Evolutionary conservation across 2,797 vertebrate species (phyloP).

Genomic region (Sebastes nivosus): DNA sequence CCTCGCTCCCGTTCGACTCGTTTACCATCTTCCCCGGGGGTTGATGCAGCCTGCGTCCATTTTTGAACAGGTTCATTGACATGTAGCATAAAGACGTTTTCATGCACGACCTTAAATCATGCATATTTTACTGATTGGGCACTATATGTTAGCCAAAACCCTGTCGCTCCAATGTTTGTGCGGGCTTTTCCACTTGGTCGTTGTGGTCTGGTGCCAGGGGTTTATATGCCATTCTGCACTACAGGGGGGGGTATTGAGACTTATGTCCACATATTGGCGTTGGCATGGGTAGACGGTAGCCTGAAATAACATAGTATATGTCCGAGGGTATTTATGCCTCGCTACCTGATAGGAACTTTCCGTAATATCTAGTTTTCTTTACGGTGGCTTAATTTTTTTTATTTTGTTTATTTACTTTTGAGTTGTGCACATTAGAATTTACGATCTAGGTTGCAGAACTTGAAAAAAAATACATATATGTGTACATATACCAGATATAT

Average conservation of each 20-base stretch:
- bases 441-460: background rate
- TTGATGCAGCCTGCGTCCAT: conserved; percentile 16
- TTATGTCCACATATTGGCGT: conserved; percentile 17
- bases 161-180: conserved; percentile 61
- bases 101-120: conserved; percentile 69
- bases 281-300: conserved; percentile 24
- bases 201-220: conserved; percentile 40
- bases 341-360: conserved; percentile 22
- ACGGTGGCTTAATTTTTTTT: conserved; percentile 1
- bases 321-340: background rate
- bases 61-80: conserved; percentile 74
- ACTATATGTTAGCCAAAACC: conserved; percentile 48
- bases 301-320: conserved; percentile 29
- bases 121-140: conserved; percentile 70
- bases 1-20: conserved; percentile 33
- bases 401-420: conserved; percentile 5
- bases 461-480: background rate
- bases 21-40: conserved; percentile 42
- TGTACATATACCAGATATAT: background rate
- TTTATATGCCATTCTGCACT: conserved; percentile 44
- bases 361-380: conserved; percentile 22
- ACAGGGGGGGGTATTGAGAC: conserved; percentile 29
- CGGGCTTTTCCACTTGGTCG: conserved; percentile 54
- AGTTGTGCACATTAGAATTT: background rate
- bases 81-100: conserved; percentile 62